Percentiles rank a stretch among this genome's conserved stretches.
These are phyloP conservation scores for Apis laboriosa DNA, from an alignment of 1,140 invertebrate genomes.

Conservation along the genomic window DNA sequence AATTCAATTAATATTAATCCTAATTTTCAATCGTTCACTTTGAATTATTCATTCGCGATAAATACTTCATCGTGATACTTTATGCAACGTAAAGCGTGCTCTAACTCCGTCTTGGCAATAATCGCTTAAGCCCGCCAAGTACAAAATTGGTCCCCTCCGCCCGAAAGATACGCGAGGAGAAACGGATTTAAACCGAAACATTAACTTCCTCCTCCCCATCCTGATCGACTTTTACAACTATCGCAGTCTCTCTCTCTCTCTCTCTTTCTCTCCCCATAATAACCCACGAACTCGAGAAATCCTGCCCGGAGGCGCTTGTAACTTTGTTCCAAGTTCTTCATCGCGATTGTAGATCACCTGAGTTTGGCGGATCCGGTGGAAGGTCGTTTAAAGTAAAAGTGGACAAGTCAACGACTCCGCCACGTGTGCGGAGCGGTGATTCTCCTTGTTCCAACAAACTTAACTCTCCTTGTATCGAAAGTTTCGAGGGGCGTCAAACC, in stretches of 20 bases:
- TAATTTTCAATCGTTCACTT: background rate
- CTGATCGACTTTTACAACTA: conserved; percentile 36
- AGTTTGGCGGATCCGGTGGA: conserved; percentile 16
- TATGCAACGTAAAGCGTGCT: background rate
- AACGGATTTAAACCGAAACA: background rate
- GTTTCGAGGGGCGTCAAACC: background rate
- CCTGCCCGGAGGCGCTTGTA: conserved; percentile 5
- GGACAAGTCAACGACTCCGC: conserved; percentile 25
- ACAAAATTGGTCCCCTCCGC: background rate
- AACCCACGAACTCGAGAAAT: conserved; percentile 41
- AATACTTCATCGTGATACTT: background rate
- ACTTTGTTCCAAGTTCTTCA: conserved; percentile 47
- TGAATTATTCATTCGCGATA: background rate
- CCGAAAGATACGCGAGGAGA: background rate
- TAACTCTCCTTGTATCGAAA: background rate
- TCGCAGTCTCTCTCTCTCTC: background rate
- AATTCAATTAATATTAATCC: too few species aligned
- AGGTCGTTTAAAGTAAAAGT: conserved; percentile 50
- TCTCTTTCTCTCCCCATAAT: background rate
- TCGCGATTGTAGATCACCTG: conserved; percentile 39
- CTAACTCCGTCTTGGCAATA: background rate
- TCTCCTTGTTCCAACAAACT: background rate
- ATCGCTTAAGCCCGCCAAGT: background rate
- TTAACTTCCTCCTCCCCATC: conserved; percentile 21
- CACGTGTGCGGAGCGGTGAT: background rate